phyloP scores from a whole-genome alignment of 1,140 invertebrate genomes.

The Papilio aristodemus region DNA sequence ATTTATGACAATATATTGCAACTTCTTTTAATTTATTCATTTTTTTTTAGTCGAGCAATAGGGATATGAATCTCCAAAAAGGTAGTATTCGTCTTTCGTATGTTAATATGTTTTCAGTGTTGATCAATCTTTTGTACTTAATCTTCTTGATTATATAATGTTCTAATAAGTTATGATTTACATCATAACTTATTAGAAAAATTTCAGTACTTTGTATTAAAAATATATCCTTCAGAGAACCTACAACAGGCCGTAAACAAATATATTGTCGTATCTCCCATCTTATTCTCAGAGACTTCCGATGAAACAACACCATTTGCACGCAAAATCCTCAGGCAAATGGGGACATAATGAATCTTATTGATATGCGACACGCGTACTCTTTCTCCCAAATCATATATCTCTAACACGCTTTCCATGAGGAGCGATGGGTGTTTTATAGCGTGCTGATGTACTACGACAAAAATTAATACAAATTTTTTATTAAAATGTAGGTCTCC shows the following conservation, averaged over 20 bases:
- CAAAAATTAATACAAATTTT: neutral
- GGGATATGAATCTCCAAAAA: too few relatives aligned
- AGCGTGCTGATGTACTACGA: neutral
- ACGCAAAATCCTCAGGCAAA: constrained; percentile 40
- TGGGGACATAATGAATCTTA: constrained; percentile 42
- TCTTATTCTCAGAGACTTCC: constrained; percentile 24
- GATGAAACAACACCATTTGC: constrained; percentile 33
- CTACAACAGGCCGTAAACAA: neutral
- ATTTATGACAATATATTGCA: neutral
- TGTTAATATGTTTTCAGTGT: too few relatives aligned
- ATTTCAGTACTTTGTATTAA: too few relatives aligned
- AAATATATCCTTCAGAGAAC: too few relatives aligned
- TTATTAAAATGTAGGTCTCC: too few relatives aligned
- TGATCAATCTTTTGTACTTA: too few relatives aligned
- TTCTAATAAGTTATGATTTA: too few relatives aligned
- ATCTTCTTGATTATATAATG: too few relatives aligned
- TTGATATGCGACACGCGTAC: constrained; percentile 41
- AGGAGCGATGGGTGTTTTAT: constrained; percentile 22
- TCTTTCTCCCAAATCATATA: constrained; percentile 40
- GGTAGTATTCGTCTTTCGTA: too few relatives aligned
- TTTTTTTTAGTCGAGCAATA: too few relatives aligned
- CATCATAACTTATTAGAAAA: too few relatives aligned
- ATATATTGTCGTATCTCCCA: constrained; percentile 6
- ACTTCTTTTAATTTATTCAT: neutral
- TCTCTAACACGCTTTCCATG: constrained; percentile 28